These are phyloP conservation scores for Lumbricus terrestris DNA, from an alignment of 2,888 invertebrate genomes.

Conservation along the genomic window DNA sequence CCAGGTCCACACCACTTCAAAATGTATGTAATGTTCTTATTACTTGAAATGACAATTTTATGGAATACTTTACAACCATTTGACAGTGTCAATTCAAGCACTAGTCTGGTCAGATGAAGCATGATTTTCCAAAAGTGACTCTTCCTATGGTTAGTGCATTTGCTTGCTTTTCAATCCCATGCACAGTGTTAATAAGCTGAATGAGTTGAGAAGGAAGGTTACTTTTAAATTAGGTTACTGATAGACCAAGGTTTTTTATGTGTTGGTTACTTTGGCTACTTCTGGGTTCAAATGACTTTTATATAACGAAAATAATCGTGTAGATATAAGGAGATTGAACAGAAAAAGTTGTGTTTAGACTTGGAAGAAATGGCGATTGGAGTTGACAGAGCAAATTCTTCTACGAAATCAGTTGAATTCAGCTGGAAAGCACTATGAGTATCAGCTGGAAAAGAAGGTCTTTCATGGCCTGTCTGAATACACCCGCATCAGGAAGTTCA, in stretches of 20 bases:
- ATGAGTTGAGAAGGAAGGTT: not conserved
- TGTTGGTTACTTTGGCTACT: not conserved
- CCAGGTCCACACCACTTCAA: no score
- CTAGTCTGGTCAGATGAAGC: no score
- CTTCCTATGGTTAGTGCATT: no score
- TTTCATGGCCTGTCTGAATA: not conserved
- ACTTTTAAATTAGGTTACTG: not conserved
- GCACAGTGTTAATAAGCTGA: not conserved
- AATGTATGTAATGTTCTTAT: no score
- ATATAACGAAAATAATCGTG: no score
- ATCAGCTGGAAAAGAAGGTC: not conserved
- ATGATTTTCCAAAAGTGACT: no score
- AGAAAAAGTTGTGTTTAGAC: conserved; percentile 5
- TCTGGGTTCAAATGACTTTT: not conserved
- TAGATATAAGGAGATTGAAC: not conserved
- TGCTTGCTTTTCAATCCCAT: not conserved
- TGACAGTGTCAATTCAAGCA: no score
- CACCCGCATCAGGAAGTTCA: not conserved
- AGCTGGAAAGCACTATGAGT: not conserved
- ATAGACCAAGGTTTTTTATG: not conserved
- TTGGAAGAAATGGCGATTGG: not conserved
- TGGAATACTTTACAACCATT: no score
- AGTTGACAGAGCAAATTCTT: not conserved
- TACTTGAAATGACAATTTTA: no score
- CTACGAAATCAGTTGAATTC: not conserved